Conservation (phyloP, 2,113 vertebrate species). For the Paramisgurnus dabryanus region DNA sequence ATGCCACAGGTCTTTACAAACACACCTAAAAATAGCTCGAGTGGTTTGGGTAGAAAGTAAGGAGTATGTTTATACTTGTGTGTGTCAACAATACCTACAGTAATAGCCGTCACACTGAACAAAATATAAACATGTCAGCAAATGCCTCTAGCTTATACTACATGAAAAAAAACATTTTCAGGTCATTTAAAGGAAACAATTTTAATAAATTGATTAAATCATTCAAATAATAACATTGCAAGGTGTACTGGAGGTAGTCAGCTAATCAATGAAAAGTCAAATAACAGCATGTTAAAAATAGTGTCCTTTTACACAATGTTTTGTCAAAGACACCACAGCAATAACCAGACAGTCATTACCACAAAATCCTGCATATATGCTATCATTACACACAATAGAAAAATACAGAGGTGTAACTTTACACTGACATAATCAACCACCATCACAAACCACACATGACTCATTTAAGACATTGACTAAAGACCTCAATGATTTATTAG, state of each 20-base stretch:
- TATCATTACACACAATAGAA: not conserved
- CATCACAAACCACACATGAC: conserved; percentile 1
- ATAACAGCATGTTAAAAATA: no score
- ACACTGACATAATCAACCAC: not conserved
- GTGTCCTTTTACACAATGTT: not conserved
- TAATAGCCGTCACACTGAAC: not conserved
- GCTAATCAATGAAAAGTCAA: no score
- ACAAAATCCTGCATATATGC: not conserved
- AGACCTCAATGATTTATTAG: not conserved
- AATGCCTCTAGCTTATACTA: no score
- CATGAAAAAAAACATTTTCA: no score
- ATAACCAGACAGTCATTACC: conserved; percentile 2
- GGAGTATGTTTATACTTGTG: not conserved
- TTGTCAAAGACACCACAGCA: not conserved
- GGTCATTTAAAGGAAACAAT: no score
- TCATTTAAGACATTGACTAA: not conserved
- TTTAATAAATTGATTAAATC: no score
- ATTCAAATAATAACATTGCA: no score
- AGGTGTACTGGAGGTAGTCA: no score
- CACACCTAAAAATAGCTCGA: conserved; percentile 10
- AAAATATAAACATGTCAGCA: not conserved
- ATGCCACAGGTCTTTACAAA: not conserved
- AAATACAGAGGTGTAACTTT: conserved; percentile 8
- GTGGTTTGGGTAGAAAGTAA: not conserved
- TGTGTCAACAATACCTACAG: not conserved